Conservation (phyloP, 2,888 invertebrate genomes). For the Neoascia interrupta region DNA sequence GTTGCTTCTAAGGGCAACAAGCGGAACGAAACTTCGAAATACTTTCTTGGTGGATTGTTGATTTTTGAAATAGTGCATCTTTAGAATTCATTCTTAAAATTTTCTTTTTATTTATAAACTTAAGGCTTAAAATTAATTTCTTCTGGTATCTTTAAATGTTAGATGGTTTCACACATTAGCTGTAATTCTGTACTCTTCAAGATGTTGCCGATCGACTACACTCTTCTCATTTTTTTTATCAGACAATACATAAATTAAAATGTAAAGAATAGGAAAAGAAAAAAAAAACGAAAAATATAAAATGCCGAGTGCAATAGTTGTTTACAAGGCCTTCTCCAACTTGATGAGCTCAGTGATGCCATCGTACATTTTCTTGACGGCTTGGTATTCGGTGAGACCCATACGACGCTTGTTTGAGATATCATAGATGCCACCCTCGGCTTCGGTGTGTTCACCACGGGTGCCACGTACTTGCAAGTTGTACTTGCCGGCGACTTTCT, state of each 20-base stretch:
- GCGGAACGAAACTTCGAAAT: conserved; percentile 48
- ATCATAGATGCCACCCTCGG: conserved; percentile 97
- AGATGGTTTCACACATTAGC: conserved; percentile 74
- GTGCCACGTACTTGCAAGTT: conserved; percentile 95
- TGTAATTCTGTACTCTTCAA: conserved; percentile 50
- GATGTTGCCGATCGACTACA: too few relatives aligned
- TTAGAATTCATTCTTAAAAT: conserved; percentile 51
- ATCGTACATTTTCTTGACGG: conserved; percentile 95
- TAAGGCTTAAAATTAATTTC: conserved; percentile 79
- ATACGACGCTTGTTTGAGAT: conserved; percentile 98
- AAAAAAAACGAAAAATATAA: conserved; percentile 60
- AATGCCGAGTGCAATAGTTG: conserved; percentile 69
- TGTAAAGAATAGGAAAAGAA: conserved; percentile 67
- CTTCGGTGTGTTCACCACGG: conserved; percentile 97
- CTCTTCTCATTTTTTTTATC: conserved; percentile 32
- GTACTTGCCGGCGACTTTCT: conserved; percentile 93
- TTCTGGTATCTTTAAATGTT: conserved; percentile 71
- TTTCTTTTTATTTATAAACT: conserved; percentile 77
- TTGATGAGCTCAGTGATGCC: conserved; percentile 97
- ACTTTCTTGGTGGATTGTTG: conserved; percentile 65
- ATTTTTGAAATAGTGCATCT: conserved; percentile 65
- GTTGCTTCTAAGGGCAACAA: conserved; percentile 37
- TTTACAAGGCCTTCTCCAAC: conserved; percentile 93
- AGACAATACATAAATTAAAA: conserved; percentile 65
- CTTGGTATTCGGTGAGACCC: conserved; percentile 97